These are phyloP conservation scores for Drosophila paulistorum DNA, from an alignment of 1,140 invertebrate species.

Conservation along the genomic window DNA sequence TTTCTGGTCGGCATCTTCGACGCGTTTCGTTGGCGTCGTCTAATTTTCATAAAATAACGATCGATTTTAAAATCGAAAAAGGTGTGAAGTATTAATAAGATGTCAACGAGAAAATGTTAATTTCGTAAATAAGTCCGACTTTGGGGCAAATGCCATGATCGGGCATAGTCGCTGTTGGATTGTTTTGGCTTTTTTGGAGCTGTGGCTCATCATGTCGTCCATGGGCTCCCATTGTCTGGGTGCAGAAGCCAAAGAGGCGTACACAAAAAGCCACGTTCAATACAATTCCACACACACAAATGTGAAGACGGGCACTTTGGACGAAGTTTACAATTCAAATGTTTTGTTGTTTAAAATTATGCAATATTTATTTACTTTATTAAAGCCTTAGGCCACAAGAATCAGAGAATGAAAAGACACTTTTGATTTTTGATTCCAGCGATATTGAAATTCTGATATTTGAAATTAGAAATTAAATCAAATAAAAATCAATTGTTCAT, in stretches of 20 bases:
- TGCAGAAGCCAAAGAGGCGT: constrained; percentile 41
- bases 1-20: constrained; percentile 34
- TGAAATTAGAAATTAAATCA: too few relatives aligned
- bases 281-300: neutral
- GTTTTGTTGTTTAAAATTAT: neutral
- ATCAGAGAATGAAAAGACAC: neutral
- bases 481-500: too few relatives aligned
- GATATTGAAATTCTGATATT: too few relatives aligned
- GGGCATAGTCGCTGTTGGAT: constrained; percentile 38
- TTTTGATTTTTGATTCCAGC: too few relatives aligned
- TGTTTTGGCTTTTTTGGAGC: constrained; percentile 46
- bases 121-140: constrained; percentile 66
- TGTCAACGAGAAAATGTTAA: constrained; percentile 79
- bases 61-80: constrained; percentile 72
- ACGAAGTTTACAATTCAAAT: neutral
- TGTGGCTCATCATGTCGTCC: constrained; percentile 2
- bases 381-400: neutral
- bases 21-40: constrained; percentile 50
- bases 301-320: neutral
- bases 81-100: constrained; percentile 82
- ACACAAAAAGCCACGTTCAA: neutral
- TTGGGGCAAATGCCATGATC: constrained; percentile 23
- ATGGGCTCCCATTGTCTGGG: constrained; percentile 38
- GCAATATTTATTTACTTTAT: neutral
- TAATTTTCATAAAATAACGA: constrained; percentile 80